Percentiles rank a stretch among this genome's conserved stretches.
Evolutionary conservation across 2,888 invertebrate genomes (phyloP).

Genomic region (Petrolisthes manimaculis): DNA sequence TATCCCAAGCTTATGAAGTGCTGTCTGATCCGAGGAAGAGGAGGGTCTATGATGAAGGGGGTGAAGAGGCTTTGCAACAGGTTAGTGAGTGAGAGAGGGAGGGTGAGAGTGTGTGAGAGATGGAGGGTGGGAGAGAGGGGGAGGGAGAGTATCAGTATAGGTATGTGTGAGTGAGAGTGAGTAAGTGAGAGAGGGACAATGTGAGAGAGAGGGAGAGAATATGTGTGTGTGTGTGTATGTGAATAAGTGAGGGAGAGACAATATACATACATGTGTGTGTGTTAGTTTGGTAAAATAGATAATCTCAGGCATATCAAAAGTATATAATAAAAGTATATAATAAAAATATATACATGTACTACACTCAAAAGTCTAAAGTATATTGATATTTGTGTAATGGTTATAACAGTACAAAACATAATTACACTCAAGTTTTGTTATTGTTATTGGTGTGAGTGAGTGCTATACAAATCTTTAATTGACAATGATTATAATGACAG

Average conservation of each 20-base stretch:
- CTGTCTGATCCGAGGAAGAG: slow-evolving; percentile 56
- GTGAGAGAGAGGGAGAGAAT: background rate
- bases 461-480: too few species aligned
- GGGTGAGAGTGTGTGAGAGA: slow-evolving; percentile 2
- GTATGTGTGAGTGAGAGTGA: background rate
- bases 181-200: background rate
- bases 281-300: too few species aligned
- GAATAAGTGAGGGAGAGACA: background rate
- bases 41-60: slow-evolving; percentile 57
- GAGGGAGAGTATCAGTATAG: background rate
- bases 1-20: slow-evolving; percentile 65
- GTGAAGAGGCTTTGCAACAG: slow-evolving; percentile 59
- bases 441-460: too few species aligned
- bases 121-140: slow-evolving; percentile 7
- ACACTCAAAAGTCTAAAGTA: too few species aligned
- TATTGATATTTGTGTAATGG: too few species aligned
- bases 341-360: too few species aligned
- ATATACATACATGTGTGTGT: background rate
- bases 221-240: background rate
- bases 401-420: too few species aligned
- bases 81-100: slow-evolving; percentile 12
- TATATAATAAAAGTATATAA: too few species aligned
- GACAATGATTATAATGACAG: too few species aligned
- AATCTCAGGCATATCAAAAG: too few species aligned
- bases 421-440: too few species aligned